A percentile compares a stretch with the other conserved stretches of the same genome.
Conservation (phyloP, 2,797 vertebrate species). For the Emys orbicularis region DNA sequence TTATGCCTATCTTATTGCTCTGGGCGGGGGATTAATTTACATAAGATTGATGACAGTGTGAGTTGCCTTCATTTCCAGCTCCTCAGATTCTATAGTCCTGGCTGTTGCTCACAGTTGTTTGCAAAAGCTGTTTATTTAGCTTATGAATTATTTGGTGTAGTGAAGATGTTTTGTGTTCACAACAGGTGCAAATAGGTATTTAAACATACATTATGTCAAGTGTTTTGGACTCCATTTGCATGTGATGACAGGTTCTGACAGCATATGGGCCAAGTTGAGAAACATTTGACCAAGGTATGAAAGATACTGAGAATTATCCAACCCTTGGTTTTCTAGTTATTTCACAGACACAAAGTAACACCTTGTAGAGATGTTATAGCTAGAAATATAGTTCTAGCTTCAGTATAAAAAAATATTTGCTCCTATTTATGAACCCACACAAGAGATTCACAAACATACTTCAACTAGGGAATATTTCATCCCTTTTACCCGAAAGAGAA, state of each 20-base stretch:
- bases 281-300: not conserved
- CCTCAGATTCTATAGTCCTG: not conserved
- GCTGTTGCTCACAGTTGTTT: not conserved
- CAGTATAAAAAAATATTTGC: slow-evolving; percentile 47
- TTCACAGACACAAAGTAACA: slow-evolving; percentile 49
- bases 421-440: not conserved
- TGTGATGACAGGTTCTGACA: slow-evolving; percentile 58
- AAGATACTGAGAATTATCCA: slow-evolving; percentile 58
- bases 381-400: slow-evolving; percentile 35
- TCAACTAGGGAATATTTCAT: not conserved
- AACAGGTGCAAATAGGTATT: slow-evolving; percentile 68
- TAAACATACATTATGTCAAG: slow-evolving; percentile 59
- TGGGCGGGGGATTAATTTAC: rapidly evolving
- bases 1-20: not conserved
- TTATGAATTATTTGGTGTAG: slow-evolving; percentile 21
- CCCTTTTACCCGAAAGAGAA: not conserved
- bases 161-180: slow-evolving; percentile 54
- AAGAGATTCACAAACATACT: slow-evolving; percentile 27
- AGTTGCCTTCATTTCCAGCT: slow-evolving; percentile 16
- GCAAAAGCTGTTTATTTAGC: slow-evolving; percentile 46
- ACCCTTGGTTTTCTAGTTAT: slow-evolving; percentile 66
- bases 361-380: slow-evolving; percentile 55
- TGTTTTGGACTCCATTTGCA: slow-evolving; percentile 40
- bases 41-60: rapidly evolving
- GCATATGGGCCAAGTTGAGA: slow-evolving; percentile 60